Evolutionary conservation across 2,113 vertebrate species (phyloP).

Genomic region (Melanocharis versteri): DNA sequence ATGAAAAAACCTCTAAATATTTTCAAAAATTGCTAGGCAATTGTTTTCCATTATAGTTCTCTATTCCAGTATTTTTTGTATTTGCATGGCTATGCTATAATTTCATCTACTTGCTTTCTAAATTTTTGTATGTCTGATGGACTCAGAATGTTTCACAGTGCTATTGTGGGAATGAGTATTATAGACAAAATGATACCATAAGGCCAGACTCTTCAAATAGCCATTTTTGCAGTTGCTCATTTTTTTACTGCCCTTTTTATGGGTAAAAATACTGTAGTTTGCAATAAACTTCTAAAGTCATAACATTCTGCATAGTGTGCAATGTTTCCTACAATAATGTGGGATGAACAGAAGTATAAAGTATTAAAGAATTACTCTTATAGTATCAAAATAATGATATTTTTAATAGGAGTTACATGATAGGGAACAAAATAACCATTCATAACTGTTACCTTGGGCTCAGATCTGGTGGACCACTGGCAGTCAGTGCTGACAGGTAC

Average conservation of each 20-base stretch:
- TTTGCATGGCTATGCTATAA: not conserved
- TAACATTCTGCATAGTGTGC: not conserved
- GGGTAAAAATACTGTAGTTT: not conserved
- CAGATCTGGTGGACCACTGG: conserved; percentile 70
- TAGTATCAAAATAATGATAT: not conserved
- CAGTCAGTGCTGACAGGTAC: conserved; percentile 68
- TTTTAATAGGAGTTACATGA: not conserved
- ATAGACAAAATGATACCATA: not conserved
- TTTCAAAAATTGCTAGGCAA: not conserved
- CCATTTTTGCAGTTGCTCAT: not conserved
- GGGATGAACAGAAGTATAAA: not conserved
- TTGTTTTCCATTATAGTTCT: not conserved
- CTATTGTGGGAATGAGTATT: not conserved
- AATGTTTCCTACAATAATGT: not conserved
- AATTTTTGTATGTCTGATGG: not conserved
- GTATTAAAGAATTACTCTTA: not conserved
- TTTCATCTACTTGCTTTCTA: not conserved
- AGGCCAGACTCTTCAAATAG: not conserved
- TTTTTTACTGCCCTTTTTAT: not conserved
- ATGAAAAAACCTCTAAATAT: not conserved
- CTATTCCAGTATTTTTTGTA: not conserved
- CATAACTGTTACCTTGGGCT: conserved; percentile 74
- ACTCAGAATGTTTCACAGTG: not conserved
- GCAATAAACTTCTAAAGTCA: not conserved
- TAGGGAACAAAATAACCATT: not conserved